A percentile compares a stretch with the other conserved stretches of the same genome.
phyloP scores from a whole-genome alignment of 2,888 invertebrate species.

The Adelphocoris suturalis region DNA sequence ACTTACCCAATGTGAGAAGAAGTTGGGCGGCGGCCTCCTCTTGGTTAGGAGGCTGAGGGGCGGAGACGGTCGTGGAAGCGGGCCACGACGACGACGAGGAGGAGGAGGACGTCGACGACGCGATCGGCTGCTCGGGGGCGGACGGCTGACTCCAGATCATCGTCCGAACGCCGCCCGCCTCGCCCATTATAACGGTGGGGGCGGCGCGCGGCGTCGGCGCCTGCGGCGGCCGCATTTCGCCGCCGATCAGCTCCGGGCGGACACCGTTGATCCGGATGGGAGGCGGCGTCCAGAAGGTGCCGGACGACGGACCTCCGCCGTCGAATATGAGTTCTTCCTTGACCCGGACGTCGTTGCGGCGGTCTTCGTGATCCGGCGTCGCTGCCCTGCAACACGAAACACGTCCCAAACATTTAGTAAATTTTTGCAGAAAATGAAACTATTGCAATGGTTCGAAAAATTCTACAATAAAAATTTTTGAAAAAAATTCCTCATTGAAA shows the following conservation, averaged over 20 bases:
- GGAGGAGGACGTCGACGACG: conserved; percentile 79
- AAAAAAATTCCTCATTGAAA: too few species aligned
- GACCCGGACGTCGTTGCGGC: conserved; percentile 75
- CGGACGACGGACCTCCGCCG: conserved; percentile 77
- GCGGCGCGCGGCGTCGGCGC: conserved; percentile 79
- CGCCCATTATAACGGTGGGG: conserved; percentile 95
- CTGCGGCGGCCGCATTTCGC: conserved; percentile 77
- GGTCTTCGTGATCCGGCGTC: conserved; percentile 75
- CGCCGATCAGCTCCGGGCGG: conserved; percentile 90
- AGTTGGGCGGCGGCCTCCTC: conserved; percentile 83
- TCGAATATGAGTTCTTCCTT: conserved; percentile 81
- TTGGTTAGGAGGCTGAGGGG: conserved; percentile 77
- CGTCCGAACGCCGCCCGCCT: conserved; percentile 90
- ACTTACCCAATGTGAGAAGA: conserved; percentile 77
- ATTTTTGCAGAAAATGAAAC: too few species aligned
- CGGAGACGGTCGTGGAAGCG: conserved; percentile 78
- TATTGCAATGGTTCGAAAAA: too few species aligned
- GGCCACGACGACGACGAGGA: conserved; percentile 79
- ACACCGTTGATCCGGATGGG: conserved; percentile 85
- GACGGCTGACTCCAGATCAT: conserved; percentile 85
- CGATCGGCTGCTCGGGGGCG: conserved; percentile 80
- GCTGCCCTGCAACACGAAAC: conserved; percentile 74
- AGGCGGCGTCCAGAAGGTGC: conserved; percentile 77
- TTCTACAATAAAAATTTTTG: too few species aligned
- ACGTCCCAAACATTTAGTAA: too few species aligned